These are phyloP conservation scores for Diorhabda elongata DNA, from an alignment of 1,140 invertebrate species.

Conservation along the genomic window DNA sequence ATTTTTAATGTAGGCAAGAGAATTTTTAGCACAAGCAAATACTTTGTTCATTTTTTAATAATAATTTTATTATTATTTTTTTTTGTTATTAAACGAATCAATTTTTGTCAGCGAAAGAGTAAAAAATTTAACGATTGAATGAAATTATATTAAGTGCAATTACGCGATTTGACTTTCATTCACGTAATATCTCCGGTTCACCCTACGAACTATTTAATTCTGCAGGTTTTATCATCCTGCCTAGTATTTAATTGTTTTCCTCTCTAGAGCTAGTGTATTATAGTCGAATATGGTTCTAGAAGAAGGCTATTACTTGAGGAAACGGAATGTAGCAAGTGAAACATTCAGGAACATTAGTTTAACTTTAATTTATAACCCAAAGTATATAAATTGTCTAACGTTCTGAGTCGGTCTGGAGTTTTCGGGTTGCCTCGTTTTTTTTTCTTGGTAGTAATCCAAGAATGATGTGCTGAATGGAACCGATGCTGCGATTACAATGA, in stretches of 20 bases:
- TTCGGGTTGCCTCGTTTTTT: neutral
- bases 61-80: too few species aligned
- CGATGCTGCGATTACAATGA: neutral
- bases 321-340: conserved; percentile 22
- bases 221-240: neutral
- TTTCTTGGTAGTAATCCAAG: conserved; percentile 13
- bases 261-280: conserved; percentile 7
- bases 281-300: conserved; percentile 17
- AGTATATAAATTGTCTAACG: conserved; percentile 22
- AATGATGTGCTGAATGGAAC: conserved; percentile 13
- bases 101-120: too few species aligned
- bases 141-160: neutral
- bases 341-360: conserved; percentile 22
- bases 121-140: neutral
- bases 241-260: conserved; percentile 6
- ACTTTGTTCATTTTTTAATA: too few species aligned
- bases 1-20: too few species aligned
- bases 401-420: conserved; percentile 8
- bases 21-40: too few species aligned
- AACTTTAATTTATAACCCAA: conserved; percentile 23
- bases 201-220: neutral
- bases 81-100: too few species aligned
- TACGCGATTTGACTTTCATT: neutral
- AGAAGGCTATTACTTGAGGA: conserved; percentile 22
- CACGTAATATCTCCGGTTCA: neutral